phyloP scores from a whole-genome alignment of 2,888 invertebrate genomes.

The Cybosia mesomella region DNA sequence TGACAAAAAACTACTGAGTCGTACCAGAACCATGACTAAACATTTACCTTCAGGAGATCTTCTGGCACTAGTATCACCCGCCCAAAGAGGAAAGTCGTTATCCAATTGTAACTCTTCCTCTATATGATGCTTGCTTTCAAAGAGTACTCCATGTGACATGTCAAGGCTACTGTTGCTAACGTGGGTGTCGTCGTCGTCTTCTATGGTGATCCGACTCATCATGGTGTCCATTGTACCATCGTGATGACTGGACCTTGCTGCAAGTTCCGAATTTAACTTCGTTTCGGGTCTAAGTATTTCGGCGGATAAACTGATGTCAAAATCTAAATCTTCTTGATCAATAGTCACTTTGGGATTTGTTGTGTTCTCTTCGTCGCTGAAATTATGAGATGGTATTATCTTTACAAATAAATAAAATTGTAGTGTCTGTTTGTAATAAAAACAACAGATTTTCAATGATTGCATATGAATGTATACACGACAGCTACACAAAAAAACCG shows the following conservation, averaged over 20 bases:
- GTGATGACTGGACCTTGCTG: conserved; percentile 31
- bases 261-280: conserved; percentile 39
- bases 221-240: conserved; percentile 58
- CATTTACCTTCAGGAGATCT: conserved; percentile 91
- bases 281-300: conserved; percentile 35
- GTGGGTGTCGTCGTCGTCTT: conserved; percentile 53
- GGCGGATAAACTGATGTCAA: conserved; percentile 62
- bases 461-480: no score
- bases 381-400: conserved; percentile 25
- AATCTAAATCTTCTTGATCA: conserved; percentile 92
- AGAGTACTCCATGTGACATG: conserved; percentile 57
- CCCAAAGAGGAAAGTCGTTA: conserved; percentile 85
- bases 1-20: not conserved
- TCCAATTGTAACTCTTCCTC: conserved; percentile 61
- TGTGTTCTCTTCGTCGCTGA: conserved; percentile 89
- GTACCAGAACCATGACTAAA: not conserved
- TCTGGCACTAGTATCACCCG: conserved; percentile 90
- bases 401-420: no score
- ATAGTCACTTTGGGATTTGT: conserved; percentile 94
- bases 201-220: conserved; percentile 55
- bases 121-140: conserved; percentile 68
- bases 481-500: no score
- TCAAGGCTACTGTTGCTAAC: conserved; percentile 47
- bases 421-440: no score
- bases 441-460: no score